phyloP scores from a whole-genome alignment of 2,113 vertebrate genomes.

The Mesitornis unicolor region DNA sequence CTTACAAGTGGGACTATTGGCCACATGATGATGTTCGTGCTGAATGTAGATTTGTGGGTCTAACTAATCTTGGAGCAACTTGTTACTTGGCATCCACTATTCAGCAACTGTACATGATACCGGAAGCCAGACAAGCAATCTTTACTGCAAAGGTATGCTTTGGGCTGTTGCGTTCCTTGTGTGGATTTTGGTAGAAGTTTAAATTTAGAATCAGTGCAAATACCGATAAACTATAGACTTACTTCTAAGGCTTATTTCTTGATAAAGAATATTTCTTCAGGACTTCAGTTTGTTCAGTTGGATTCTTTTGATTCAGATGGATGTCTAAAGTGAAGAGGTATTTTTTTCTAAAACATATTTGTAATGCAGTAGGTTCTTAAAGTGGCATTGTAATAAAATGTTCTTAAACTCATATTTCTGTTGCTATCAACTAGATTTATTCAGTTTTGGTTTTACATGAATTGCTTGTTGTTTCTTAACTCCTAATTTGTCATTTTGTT shows the following conservation, averaged over 20 bases:
- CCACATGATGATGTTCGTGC: conserved; percentile 96
- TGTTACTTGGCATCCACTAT: conserved; percentile 98
- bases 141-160: conserved; percentile 92
- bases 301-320: not conserved
- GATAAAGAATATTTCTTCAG: not conserved
- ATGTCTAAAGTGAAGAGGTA: not conserved
- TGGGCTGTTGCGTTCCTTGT: not conserved
- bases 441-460: not conserved
- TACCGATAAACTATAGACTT: not conserved
- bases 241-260: not conserved
- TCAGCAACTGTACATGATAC: conserved; percentile 99
- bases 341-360: not conserved
- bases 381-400: not conserved
- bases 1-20: conserved; percentile 99
- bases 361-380: not conserved
- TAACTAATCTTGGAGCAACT: conserved; percentile 96
- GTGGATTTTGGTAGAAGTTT: not conserved
- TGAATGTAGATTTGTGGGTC: conserved; percentile 94
- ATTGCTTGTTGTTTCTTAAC: not conserved
- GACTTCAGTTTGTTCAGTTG: not conserved
- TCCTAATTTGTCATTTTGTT: not conserved
- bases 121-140: conserved; percentile 94
- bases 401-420: not conserved
- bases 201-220: not conserved
- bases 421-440: not conserved